Conservation (phyloP, 2,113 vertebrate genomes). For the Vimba vimba region DNA sequence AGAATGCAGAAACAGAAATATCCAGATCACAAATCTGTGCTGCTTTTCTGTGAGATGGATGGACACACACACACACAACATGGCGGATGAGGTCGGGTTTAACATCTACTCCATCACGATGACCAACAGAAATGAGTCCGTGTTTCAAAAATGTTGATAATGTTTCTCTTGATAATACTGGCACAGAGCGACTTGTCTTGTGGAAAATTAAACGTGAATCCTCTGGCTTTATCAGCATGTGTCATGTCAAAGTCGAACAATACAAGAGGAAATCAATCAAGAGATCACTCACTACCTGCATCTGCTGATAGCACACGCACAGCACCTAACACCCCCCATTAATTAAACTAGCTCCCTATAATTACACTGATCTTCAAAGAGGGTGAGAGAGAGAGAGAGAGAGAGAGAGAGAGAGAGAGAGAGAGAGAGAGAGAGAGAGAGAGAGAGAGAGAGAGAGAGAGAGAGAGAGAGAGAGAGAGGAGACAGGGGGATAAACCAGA, state of each 20-base stretch:
- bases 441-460: constrained; percentile 6
- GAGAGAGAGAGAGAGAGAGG: constrained; percentile 1
- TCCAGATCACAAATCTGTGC: not conserved
- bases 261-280: constrained; percentile 37
- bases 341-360: constrained; percentile 52
- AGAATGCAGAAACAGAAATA: not conserved
- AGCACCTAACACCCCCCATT: constrained; percentile 47
- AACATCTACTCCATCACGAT: not conserved
- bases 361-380: constrained; percentile 46
- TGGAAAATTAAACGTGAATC: not conserved
- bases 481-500: not conserved
- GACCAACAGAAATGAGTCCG: not conserved
- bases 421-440: not conserved
- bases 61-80: not conserved
- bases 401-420: constrained; percentile 14
- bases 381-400: not conserved
- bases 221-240: not conserved
- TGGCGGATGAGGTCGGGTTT: not conserved
- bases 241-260: constrained; percentile 10
- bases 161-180: not conserved
- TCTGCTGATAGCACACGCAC: constrained; percentile 43
- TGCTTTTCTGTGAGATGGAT: not conserved
- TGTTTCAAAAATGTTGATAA: not conserved
- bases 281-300: constrained; percentile 36
- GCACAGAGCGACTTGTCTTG: no score